A percentile compares a stretch with the other conserved stretches of the same genome.
phyloP scores from a whole-genome alignment of 2,888 invertebrate species.

The Drosophila suboccidentalis region DNA sequence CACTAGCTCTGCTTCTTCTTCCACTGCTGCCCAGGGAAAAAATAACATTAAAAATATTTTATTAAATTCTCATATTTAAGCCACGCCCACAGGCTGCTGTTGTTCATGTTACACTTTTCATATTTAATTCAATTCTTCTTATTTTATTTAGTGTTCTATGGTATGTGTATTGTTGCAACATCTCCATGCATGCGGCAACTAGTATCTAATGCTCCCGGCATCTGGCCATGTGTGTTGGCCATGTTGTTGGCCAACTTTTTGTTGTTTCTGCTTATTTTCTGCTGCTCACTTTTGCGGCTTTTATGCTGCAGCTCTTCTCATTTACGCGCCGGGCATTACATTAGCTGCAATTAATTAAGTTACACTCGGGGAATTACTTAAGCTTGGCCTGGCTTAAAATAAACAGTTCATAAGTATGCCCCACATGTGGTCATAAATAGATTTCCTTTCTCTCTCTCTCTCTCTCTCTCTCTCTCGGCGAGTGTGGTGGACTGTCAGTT shows the following conservation, averaged over 20 bases:
- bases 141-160: constrained; percentile 14
- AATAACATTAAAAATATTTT: constrained; percentile 79
- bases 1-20: constrained; percentile 28
- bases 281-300: constrained; percentile 56
- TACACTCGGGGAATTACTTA: constrained; percentile 70
- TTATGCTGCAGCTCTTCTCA: constrained; percentile 24
- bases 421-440: constrained; percentile 65
- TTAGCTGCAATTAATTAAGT: constrained; percentile 80
- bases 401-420: constrained; percentile 71
- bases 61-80: constrained; percentile 67
- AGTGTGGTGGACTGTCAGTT: not conserved
- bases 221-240: constrained; percentile 17
- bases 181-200: constrained; percentile 28
- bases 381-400: constrained; percentile 60
- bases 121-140: constrained; percentile 62
- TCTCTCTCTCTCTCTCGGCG: not conserved
- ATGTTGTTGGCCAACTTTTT: constrained; percentile 9
- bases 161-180: constrained; percentile 38
- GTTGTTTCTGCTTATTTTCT: constrained; percentile 18
- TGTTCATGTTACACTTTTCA: constrained; percentile 54
- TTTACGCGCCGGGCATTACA: constrained; percentile 56
- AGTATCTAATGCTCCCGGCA: constrained; percentile 16
- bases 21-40: constrained; percentile 20
- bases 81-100: constrained; percentile 29
- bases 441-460: not conserved